Base-by-base conservation (phyloP, 2,113 vertebrate species). In the Psephotus haematonotus region DNA sequence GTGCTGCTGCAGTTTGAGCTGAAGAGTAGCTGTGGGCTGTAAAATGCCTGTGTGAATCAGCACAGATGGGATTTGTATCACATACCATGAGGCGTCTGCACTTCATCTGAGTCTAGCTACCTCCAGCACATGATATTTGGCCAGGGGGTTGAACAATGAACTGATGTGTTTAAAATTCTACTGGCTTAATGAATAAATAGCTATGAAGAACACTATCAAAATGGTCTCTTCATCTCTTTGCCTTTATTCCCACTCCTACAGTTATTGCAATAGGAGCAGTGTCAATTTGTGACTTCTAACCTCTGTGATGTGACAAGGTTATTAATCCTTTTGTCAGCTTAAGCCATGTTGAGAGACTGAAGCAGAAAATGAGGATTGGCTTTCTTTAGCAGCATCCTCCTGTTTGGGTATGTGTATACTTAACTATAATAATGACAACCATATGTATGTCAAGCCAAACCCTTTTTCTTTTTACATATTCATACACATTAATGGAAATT, bases 301-400 rank as follows among this genome's bases (percentile, higher is more conserved):
- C 70, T 88, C 82, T 52, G 64, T 78, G 82, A 86, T 43, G 79
- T 88, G 85, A 88, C 79, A 78, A 81, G 76, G 62, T 94, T 90
- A 67, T 93, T 90, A 93, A 95, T 88, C 72, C 55, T 55, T 94
- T 62, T 44, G 72, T 90, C 80, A 93, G 39, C 35, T 50, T 78
- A 88, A 88, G 64, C 68, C 82, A 46, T 3, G 1, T 16, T 83
- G 87, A 90, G 75, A 90, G 71, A 77, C 35, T 57, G 50, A 71
- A 92, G 72, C 24, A 78, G 76, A 93, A 92, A 95, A 90, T 1
- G 0, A 83, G 60, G 18, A 86, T 80, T 79, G 86, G 28, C 20
- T 77, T 90, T 50, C 72, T 75, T 82, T 37, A 87, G 49, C 67
- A 82, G 63, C 72, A 76, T 67, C 92, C 59, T 72, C 57, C 77